Conservation (phyloP, 1,140 invertebrate genomes). For the Heliconius nattereri region DNA sequence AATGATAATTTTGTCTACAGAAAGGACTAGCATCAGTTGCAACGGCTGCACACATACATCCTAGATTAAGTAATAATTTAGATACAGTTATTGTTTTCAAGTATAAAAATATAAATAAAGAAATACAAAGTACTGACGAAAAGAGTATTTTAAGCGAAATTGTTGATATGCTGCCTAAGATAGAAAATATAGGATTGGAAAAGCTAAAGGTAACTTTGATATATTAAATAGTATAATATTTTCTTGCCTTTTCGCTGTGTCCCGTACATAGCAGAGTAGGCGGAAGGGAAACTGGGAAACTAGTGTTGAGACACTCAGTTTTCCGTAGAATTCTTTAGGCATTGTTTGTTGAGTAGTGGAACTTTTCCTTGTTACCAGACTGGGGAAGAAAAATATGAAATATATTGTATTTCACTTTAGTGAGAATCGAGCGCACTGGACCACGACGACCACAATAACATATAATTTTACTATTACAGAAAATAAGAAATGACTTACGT, state of each 20-base stretch:
- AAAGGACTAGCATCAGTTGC: conserved; percentile 55
- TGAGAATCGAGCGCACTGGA: no score
- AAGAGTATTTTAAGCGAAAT: conserved; percentile 58
- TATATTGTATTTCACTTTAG: no score
- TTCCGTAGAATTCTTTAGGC: no score
- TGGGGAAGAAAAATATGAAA: no score
- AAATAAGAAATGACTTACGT: conserved; percentile 58
- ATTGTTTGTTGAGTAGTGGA: no score
- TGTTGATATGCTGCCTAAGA: conserved; percentile 52
- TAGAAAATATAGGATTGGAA: conserved; percentile 56
- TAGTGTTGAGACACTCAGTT: no score
- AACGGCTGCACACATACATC: conserved; percentile 53
- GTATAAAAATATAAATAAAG: conserved; percentile 48
- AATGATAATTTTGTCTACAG: conserved; percentile 34
- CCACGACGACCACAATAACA: not conserved
- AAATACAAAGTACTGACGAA: conserved; percentile 60
- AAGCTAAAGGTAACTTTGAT: conserved; percentile 55
- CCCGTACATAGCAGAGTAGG: no score
- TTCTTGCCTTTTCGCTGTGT: no score
- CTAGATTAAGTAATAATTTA: conserved; percentile 48
- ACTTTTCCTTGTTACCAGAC: no score
- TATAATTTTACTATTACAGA: conserved; percentile 42
- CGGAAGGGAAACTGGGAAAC: no score
- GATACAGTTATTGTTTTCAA: conserved; percentile 56
- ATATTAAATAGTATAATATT: not conserved